Evolutionary conservation across 2,888 invertebrate genomes (phyloP), one percentile per base, ranked within the genome.

Genomic region (Cheilosia grossa): DNA sequence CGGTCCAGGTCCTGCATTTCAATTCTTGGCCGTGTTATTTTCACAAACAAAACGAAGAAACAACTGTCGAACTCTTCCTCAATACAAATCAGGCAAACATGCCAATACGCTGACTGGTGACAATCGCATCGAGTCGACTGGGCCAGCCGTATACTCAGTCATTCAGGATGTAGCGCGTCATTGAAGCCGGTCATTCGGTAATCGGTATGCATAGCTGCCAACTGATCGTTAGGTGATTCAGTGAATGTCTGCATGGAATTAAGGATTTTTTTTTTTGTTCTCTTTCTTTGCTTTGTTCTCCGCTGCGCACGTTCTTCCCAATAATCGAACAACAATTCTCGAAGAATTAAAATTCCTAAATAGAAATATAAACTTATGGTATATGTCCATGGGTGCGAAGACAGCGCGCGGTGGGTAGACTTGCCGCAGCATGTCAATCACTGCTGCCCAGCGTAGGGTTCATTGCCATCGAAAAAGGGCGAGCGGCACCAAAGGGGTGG

Each of bases 281-380:
- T 54, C 54, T 15, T 19, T 44, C 19, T 37, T 49, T 4, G 21
- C 21, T 56, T 42, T 49, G 56, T 24, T 44, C 42, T 13, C 51
- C 47, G 27, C 44, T 51, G 53, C 33, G 33, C 83, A 83, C 80
- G 79, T 79, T 77, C 79, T 79, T 83, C 83, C 83, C 80, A 83
- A 83, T 83, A 83, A 83, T 80, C 73, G 66, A 64, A 74, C 75
- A 82, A 82, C 75, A 82, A 54, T 27, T 33, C 13, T 21, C 37
- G 47, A 54, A 30, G 78, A 83, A 83, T 83, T 83, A 83, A 83
- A 80, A 83, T 83, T 83, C 83, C 79, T 56, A 70, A 80, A 75
- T 83, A 74, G 69, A 79, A 53, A 37, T 73, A 58, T 74, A 79
- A 63, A 51, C 79, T 78, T 59, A 74, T 83, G 74, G 79, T 64